phyloP scores from a whole-genome alignment of 2,888 invertebrate species.

The Tubiluchus corallicola region DNA sequence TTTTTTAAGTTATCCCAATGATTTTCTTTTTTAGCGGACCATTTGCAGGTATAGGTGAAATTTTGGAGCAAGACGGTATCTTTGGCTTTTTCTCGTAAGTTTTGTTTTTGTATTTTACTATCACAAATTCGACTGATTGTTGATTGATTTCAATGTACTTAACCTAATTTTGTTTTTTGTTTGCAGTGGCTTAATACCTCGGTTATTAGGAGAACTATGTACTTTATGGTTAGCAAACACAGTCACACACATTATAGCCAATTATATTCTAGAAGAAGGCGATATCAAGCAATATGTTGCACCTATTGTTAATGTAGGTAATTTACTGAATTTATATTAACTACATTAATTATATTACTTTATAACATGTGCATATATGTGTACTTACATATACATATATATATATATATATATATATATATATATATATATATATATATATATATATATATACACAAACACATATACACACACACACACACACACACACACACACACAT shows the following conservation, averaged over 20 bases:
- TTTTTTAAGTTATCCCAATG: too few species aligned
- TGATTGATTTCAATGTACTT: background rate
- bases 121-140: background rate
- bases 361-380: too few species aligned
- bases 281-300: background rate
- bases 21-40: too few species aligned
- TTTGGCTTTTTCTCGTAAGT: background rate
- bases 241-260: background rate
- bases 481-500: too few species aligned
- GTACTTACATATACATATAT: too few species aligned
- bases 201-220: background rate
- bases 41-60: background rate
- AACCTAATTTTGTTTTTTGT: background rate
- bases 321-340: too few species aligned
- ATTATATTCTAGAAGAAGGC: background rate
- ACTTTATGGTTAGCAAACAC: background rate
- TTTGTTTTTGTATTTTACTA: background rate
- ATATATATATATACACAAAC: too few species aligned
- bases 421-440: too few species aligned
- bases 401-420: too few species aligned
- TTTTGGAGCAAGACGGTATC: background rate
- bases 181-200: background rate
- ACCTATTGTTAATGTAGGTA: background rate
- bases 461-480: too few species aligned
- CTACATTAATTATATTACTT: too few species aligned